phyloP scores from a whole-genome alignment of 2,113 vertebrate genomes.

The Phaethon lepturus region DNA sequence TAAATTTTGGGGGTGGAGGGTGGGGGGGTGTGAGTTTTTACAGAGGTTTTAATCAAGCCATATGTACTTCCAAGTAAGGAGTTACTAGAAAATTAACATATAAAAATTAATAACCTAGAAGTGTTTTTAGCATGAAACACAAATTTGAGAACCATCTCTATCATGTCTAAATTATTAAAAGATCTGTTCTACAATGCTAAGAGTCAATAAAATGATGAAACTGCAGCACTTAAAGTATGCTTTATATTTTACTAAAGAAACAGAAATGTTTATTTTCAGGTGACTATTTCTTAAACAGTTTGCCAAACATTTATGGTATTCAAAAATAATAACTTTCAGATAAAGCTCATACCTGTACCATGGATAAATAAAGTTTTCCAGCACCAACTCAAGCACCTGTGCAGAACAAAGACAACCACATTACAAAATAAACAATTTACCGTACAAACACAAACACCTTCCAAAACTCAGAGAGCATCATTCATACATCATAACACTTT shows the following conservation, averaged over 20 bases:
- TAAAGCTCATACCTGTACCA: slow-evolving; percentile 92
- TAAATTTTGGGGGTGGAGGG: not conserved
- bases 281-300: not conserved
- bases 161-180: not conserved
- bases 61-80: not conserved
- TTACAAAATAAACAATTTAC: not conserved
- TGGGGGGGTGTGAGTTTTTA: not conserved
- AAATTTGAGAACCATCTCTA: not conserved
- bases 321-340: not conserved
- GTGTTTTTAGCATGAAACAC: not conserved
- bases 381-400: slow-evolving; percentile 93
- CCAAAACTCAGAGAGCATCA: not conserved
- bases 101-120: not conserved
- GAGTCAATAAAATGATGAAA: not conserved
- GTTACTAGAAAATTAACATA: not conserved
- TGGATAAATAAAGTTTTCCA: slow-evolving; percentile 96
- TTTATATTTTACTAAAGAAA: not conserved
- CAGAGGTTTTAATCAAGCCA: not conserved
- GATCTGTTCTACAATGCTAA: not conserved
- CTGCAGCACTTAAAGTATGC: not conserved
- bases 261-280: not conserved
- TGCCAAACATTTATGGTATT: not conserved
- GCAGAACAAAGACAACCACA: slow-evolving; percentile 6
- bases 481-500: not conserved
- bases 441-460: not conserved